A percentile compares a stretch with the other conserved stretches of the same genome.
Conservation (phyloP, 2,113 vertebrate genomes). For the Megalops atlanticus region DNA sequence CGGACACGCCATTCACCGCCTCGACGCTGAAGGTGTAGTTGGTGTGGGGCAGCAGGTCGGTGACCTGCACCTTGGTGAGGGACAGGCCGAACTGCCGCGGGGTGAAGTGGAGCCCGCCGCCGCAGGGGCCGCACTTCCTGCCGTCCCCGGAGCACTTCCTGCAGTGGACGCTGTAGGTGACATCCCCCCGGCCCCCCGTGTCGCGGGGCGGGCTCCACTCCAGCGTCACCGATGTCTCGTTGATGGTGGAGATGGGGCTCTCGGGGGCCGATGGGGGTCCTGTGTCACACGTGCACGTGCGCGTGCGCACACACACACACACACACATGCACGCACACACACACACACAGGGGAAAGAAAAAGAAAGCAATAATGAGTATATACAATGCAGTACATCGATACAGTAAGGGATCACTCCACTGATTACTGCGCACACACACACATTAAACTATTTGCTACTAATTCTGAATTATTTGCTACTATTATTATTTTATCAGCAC, state of each 20-base stretch:
- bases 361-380: neutral
- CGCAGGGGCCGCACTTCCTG: conserved; percentile 70
- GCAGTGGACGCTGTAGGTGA: conserved; percentile 76
- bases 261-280: conserved; percentile 77
- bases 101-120: conserved; percentile 73
- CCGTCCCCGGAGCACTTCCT: conserved; percentile 68
- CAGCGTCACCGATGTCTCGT: conserved; percentile 77
- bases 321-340: neutral
- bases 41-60: conserved; percentile 75
- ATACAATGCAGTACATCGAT: neutral
- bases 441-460: no score
- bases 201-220: conserved; percentile 78
- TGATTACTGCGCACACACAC: no score
- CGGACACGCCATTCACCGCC: conserved; percentile 76
- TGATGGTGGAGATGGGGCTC: conserved; percentile 76
- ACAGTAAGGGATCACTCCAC: neutral
- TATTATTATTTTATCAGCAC: no score
- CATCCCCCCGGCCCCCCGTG: conserved; percentile 70
- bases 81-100: conserved; percentile 75
- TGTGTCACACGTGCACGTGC: conserved; percentile 22
- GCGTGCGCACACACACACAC: neutral
- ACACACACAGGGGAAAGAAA: neutral
- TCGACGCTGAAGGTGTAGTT: conserved; percentile 80
- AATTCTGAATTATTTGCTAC: no score
- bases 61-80: conserved; percentile 65